phyloP scores from a whole-genome alignment of 2,888 invertebrate species.

The Vesta saturnalis region DNA sequence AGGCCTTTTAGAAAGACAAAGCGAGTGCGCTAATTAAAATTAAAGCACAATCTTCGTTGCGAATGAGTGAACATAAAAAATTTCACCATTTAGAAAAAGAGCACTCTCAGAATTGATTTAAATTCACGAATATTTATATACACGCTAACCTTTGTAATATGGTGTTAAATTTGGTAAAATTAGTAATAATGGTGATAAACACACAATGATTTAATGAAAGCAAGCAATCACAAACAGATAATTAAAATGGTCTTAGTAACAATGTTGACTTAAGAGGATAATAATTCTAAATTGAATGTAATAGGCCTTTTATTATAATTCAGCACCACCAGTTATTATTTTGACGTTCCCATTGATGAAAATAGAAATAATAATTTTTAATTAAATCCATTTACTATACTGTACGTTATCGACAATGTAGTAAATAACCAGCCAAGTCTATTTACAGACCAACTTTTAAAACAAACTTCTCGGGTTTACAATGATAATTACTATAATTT shows the following conservation, averaged over 20 bases:
- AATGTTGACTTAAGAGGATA: slow-evolving; percentile 14
- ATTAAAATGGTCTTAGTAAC: slow-evolving; percentile 15
- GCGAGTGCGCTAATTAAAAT: neutral
- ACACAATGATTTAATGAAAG: slow-evolving; percentile 8
- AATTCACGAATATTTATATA: too few species aligned
- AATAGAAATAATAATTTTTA: slow-evolving; percentile 12
- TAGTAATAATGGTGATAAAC: neutral
- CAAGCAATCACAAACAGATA: slow-evolving; percentile 13
- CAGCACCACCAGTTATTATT: slow-evolving; percentile 5
- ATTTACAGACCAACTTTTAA: too few species aligned
- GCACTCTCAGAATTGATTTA: neutral
- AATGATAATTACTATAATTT: too few species aligned
- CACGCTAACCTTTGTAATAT: too few species aligned
- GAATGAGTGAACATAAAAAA: neutral
- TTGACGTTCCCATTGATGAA: slow-evolving; percentile 10
- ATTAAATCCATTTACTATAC: neutral
- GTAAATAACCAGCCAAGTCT: too few species aligned
- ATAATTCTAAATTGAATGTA: slow-evolving; percentile 15
- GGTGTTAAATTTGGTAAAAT: neutral
- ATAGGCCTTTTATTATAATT: slow-evolving; percentile 14
- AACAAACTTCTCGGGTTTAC: too few species aligned
- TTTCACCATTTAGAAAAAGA: neutral
- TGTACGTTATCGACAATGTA: too few species aligned
- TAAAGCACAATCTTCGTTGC: neutral
- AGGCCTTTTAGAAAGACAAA: too few species aligned